Percentiles rank a stretch among this genome's conserved stretches.
phyloP scores from a whole-genome alignment of 1,140 invertebrate genomes.

The Leptoteleia sp. region DNA sequence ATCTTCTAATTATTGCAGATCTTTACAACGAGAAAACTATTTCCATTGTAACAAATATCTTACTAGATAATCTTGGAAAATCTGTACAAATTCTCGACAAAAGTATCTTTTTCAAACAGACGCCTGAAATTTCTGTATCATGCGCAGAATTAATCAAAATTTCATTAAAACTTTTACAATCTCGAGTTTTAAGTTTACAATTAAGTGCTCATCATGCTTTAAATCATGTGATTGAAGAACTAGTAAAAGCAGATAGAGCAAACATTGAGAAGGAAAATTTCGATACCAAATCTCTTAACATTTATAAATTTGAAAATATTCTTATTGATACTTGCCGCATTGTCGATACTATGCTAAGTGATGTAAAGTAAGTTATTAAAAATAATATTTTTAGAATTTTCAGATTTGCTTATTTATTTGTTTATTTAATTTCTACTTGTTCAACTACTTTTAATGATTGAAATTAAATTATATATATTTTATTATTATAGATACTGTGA shows the following conservation, averaged over 20 bases:
- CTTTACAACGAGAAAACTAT: conserved; percentile 66
- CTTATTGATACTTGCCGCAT: conserved; percentile 80
- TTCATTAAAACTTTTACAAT: conserved; percentile 74
- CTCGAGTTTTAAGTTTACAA: conserved; percentile 77
- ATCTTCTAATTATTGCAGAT: conserved; percentile 60
- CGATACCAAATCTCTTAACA: conserved; percentile 72
- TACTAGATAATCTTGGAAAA: conserved; percentile 72
- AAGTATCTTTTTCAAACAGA: conserved; percentile 67
- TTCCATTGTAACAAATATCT: conserved; percentile 59
- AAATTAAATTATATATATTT: conserved; percentile 1
- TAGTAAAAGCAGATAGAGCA: conserved; percentile 78
- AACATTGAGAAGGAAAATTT: conserved; percentile 77
- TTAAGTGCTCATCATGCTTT: conserved; percentile 80
- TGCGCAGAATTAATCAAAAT: conserved; percentile 68
- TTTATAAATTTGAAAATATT: conserved; percentile 81
- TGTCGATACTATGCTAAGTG: conserved; percentile 81
- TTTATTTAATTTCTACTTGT: too few relatives aligned
- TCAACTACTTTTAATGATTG: neutral
- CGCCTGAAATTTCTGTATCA: conserved; percentile 38
- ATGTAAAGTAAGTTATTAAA: conserved; percentile 81
- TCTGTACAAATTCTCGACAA: conserved; percentile 72
- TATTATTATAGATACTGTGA: conserved; percentile 82
- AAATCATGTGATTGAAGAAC: conserved; percentile 71
- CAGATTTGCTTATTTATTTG: too few relatives aligned
- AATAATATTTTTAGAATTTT: neutral